phyloP scores from a whole-genome alignment of 2,797 vertebrate genomes.

The Enteromius trimaculatus region DNA sequence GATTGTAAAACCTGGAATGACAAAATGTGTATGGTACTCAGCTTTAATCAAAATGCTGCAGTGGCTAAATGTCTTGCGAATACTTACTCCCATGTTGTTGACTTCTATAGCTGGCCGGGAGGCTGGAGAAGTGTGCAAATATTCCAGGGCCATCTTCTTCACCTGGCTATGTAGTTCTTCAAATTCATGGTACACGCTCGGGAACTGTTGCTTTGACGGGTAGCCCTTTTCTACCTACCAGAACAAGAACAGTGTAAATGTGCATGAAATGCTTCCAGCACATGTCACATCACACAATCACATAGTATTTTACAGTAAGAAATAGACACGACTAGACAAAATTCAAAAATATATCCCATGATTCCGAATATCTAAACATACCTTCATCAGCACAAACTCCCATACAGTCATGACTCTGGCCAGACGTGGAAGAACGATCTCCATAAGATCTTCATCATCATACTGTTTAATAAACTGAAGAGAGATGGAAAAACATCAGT shows the following conservation, averaged over 20 bases:
- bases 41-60: neutral
- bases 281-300: neutral
- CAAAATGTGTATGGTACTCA: neutral
- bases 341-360: neutral
- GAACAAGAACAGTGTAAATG: neutral
- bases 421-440: slow-evolving; percentile 86
- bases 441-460: slow-evolving; percentile 87
- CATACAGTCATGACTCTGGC: slow-evolving; percentile 86
- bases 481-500: slow-evolving; percentile 36
- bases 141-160: slow-evolving; percentile 86
- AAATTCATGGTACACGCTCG: slow-evolving; percentile 90
- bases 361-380: slow-evolving; percentile 57
- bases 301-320: neutral
- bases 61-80: neutral
- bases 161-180: slow-evolving; percentile 88
- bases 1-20: slow-evolving; percentile 85
- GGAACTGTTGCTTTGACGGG: slow-evolving; percentile 80
- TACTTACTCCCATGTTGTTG: slow-evolving; percentile 82
- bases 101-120: slow-evolving; percentile 82
- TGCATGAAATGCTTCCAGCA: neutral
- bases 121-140: slow-evolving; percentile 77
- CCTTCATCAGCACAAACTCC: slow-evolving; percentile 93
- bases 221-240: slow-evolving; percentile 83
- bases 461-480: slow-evolving; percentile 85
- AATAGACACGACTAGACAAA: neutral